Base-by-base conservation (phyloP, 2,888 invertebrate genomes). In the Galerucella pusilla region DNA sequence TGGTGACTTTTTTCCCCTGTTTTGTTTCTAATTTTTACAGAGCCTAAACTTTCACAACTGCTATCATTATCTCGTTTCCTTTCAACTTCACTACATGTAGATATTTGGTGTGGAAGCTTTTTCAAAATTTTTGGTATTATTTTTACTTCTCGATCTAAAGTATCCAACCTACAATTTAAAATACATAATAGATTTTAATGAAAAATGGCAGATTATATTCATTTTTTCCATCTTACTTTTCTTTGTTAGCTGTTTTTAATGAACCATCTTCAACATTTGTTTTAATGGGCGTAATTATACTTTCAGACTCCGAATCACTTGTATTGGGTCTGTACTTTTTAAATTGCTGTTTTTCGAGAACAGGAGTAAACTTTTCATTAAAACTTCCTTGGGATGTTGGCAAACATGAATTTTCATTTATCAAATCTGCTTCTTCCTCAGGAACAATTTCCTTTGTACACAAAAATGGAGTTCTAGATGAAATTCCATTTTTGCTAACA, bases 21-120 rank as follows among this genome's bases (percentile, higher is more conserved):
- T 72, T 81, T 80, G 49, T 83, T 81, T 42, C 80, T 81, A 78
- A 76, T 69, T 45, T 77, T 77, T 9, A 79, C 71, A 45, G 84
- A 83, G 42, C 81, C 85, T 79, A 95, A 90, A 85, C 96, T 96
- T 88, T 96, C 96, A 79, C 92, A 93, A 85, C 96, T 96, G 88
- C 95, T 96, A 83, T 88, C 88, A 80, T 92, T 61, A 63, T 65
- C 64, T 20, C 46, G 66, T 63, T 61, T 76, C 16, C 71, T 66
- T n/a, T 28, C 68, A 49, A 11, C 88, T 77, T 91, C 91, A 84
- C 89, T 87, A 25, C 89, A 85, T 68, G 89, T 84, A 60, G 90
- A 88, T 74, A 88, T 81, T 80, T 90, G 90, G 77, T 86, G 86
- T 83, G 89, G 89, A 76, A 88, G 87, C 70, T 83, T 80, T 76